Evolutionary conservation across 2,113 vertebrate genomes (phyloP).

Genomic region (Rhinogobius similis): DNA sequence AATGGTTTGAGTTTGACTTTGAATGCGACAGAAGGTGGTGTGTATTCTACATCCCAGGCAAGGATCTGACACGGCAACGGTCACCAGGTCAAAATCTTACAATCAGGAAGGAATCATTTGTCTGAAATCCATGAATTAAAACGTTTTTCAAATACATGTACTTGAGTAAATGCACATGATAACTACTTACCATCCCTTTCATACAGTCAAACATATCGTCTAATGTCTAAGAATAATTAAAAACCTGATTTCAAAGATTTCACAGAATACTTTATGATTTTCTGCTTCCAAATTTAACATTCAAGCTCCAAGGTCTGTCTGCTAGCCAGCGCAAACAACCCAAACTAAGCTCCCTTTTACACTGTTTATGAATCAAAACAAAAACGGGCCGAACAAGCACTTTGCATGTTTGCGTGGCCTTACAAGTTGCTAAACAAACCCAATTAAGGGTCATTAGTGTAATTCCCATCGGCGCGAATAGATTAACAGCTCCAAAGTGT

Average conservation of each 20-base stretch:
- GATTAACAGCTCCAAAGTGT: background rate
- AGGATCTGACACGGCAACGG: too few species aligned
- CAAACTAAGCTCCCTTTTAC: background rate
- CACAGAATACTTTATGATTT: background rate
- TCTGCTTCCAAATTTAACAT: background rate
- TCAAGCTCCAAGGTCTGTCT: constrained; percentile 14
- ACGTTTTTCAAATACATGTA: too few species aligned
- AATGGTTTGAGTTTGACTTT: too few species aligned
- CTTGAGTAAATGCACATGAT: too few species aligned
- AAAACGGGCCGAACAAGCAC: background rate
- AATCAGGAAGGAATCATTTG: too few species aligned
- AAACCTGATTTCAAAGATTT: background rate
- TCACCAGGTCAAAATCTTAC: too few species aligned
- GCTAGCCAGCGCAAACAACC: background rate
- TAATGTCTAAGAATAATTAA: too few species aligned
- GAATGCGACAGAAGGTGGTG: too few species aligned
- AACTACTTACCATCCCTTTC: too few species aligned
- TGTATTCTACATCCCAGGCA: too few species aligned
- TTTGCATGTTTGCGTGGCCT: constrained; percentile 18
- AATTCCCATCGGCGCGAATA: constrained; percentile 8
- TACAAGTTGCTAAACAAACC: background rate
- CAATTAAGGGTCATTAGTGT: constrained; percentile 11
- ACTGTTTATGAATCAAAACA: background rate
- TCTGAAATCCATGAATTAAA: too few species aligned
- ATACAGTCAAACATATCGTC: too few species aligned